Base-by-base conservation (phyloP, 2,113 vertebrate species). In the Elanoides forficatus region DNA sequence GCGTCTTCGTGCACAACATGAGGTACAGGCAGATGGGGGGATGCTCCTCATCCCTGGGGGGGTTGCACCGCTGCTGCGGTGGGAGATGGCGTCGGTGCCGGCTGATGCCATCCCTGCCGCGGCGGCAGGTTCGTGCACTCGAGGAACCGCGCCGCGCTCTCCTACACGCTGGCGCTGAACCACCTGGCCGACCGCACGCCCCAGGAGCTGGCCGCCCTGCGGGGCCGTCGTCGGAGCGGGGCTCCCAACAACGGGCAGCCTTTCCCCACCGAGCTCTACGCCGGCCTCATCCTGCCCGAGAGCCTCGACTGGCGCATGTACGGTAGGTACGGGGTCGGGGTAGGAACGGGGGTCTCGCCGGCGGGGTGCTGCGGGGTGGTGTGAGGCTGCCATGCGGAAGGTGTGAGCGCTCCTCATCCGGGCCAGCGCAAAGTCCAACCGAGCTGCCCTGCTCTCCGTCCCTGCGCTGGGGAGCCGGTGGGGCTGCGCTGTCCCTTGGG, bases 1-100 rank as follows among this genome's bases (percentile, higher is more conserved):
- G 98, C 26, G 62, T 97, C 84, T 99, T 99, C 34, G 95, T 99
- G 43, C 98, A 98, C 90, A 99, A 98, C 79, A 97, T 99, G 81
- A 97, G 98, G 98, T 98, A 84, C 3, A 3, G 63, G 65, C 47
- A 1, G 42, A 4, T 0, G 6, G 29, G 55, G 32, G 9, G 7
- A 10, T 4, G 70, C 32, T 42, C 66, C 56, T 25, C 16, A 0
- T 19, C 4, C 21, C 3, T 1, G 2, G 3, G 25, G 20, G 22
- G 21, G 16, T 19, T 15, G 32, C 30, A 17, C 23, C 2, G 18
- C n/a, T 34, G 38, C 11, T 19, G 10, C 6, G 3, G 59, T 17
- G 50, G 36, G n/a, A 13, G 56, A 20, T 0, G 27, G 32, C 1
- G 3, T 12, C 16, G 3, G 66, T 2, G 43, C 19, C 43, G 26